Conservation (phyloP, 1,140 invertebrate genomes). For the Goniozus legneri region DNA sequence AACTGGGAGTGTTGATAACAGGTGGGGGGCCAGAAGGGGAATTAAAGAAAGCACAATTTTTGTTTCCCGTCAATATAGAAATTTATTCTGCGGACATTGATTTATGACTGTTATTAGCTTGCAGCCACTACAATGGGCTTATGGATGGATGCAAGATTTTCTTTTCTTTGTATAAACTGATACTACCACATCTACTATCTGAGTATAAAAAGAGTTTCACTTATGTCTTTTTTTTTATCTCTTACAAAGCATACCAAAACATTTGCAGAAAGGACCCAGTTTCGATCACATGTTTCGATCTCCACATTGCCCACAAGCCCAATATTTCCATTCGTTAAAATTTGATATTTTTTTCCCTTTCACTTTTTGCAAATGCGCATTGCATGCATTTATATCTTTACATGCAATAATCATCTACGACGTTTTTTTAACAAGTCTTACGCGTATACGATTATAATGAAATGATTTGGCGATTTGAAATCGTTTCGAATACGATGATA, state of each 20-base stretch:
- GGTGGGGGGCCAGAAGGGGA: conserved; percentile 31
- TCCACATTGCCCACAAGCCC: too few species aligned
- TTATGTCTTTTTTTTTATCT: too few species aligned
- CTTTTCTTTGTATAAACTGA: too few species aligned
- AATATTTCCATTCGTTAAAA: too few species aligned
- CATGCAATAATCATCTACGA: conserved; percentile 25
- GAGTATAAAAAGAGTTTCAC: conserved; percentile 6
- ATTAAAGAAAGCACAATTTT: conserved; percentile 51
- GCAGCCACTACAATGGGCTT: conserved; percentile 8
- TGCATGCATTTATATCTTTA: conserved; percentile 24
- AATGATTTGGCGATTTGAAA: too few species aligned
- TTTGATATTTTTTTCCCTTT: too few species aligned
- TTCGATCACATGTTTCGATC: too few species aligned
- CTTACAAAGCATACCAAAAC: conserved; percentile 4
- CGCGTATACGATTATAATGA: too few species aligned
- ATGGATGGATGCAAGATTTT: conserved; percentile 16
- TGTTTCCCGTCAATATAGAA: conserved; percentile 42
- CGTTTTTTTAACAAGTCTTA: too few species aligned
- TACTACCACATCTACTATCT: conserved; percentile 2
- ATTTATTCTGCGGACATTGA: conserved; percentile 47
- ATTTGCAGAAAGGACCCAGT: conserved; percentile 18
- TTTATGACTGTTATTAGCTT: conserved; percentile 25
- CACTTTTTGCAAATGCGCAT: conserved; percentile 20
- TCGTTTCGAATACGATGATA: too few species aligned
- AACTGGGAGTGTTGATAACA: conserved; percentile 15